phyloP scores from a whole-genome alignment of 2,888 invertebrate species.

The Eupelmus urozonus region DNA sequence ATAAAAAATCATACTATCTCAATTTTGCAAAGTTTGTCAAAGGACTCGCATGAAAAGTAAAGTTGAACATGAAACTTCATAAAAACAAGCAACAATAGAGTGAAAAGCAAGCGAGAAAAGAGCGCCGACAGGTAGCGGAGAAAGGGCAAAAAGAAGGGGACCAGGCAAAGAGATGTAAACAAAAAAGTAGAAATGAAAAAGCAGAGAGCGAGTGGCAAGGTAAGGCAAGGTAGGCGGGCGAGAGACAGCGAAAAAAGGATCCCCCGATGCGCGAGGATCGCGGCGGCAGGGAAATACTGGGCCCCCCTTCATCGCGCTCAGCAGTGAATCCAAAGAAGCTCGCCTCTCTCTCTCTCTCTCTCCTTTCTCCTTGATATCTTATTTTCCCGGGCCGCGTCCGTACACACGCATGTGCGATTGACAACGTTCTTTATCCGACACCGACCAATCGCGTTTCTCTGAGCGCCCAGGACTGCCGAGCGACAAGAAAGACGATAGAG shows the following conservation, averaged over 20 bases:
- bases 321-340: constrained; percentile 37
- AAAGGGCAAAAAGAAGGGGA: not conserved
- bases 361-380: constrained; percentile 8
- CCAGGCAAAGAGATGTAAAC: not conserved
- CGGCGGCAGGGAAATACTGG: constrained; percentile 30
- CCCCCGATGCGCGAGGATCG: not conserved
- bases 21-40: no score
- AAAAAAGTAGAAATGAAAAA: not conserved
- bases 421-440: constrained; percentile 54
- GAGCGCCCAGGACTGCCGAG: not conserved
- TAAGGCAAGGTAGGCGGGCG: not conserved
- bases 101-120: not conserved
- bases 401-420: constrained; percentile 34
- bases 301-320: constrained; percentile 29
- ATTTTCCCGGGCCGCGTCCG: not conserved
- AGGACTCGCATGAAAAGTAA: no score
- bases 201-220: not conserved
- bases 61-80: not conserved
- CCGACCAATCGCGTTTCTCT: constrained; percentile 34
- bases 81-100: not conserved
- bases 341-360: not conserved
- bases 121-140: not conserved
- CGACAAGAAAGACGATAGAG: not conserved
- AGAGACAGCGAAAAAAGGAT: constrained; percentile 15
- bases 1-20: no score